phyloP scores from a whole-genome alignment of 1,140 invertebrate genomes.

The Micrasema minimum region DNA sequence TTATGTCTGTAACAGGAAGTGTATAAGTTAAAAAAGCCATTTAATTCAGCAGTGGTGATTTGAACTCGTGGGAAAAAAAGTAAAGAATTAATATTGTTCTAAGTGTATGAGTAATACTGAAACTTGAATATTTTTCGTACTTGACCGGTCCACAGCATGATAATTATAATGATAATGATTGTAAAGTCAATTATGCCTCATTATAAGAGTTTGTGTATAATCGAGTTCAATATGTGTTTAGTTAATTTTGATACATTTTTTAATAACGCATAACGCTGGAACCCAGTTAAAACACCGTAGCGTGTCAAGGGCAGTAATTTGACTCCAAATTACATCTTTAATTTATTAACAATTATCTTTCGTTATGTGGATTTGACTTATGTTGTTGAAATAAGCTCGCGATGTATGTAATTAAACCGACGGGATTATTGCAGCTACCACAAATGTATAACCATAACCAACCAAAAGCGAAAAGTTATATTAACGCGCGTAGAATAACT shows the following conservation, averaged over 20 bases:
- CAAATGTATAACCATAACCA: slow-evolving; percentile 25
- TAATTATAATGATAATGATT: too few relatives aligned
- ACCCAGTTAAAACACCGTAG: too few relatives aligned
- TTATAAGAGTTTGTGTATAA: too few relatives aligned
- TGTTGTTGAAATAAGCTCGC: slow-evolving; percentile 20
- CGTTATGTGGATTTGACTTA: slow-evolving; percentile 1
- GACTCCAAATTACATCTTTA: not conserved
- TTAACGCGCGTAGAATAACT: slow-evolving; percentile 29
- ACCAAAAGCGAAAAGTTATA: slow-evolving; percentile 16
- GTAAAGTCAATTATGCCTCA: too few relatives aligned
- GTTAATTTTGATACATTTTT: too few relatives aligned
- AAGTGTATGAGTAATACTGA: too few relatives aligned
- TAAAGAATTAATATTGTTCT: not conserved
- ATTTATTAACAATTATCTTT: slow-evolving; percentile 11
- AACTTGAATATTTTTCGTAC: too few relatives aligned
- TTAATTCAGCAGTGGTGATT: slow-evolving; percentile 24
- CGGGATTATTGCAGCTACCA: slow-evolving; percentile 14
- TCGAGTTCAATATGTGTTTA: too few relatives aligned
- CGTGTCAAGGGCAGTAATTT: not conserved
- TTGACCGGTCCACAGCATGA: too few relatives aligned
- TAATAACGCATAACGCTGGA: too few relatives aligned
- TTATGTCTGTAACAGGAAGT: slow-evolving; percentile 12
- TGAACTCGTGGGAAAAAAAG: slow-evolving; percentile 36
- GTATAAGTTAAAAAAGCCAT: slow-evolving; percentile 20
- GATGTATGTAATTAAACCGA: slow-evolving; percentile 13